Evolutionary conservation across 30 jellyfish, hydroid and myxozoan genomes (phyloP), one percentile per base, ranked within the genome.

Genomic region (Phacellophora camtschatica): DNA sequence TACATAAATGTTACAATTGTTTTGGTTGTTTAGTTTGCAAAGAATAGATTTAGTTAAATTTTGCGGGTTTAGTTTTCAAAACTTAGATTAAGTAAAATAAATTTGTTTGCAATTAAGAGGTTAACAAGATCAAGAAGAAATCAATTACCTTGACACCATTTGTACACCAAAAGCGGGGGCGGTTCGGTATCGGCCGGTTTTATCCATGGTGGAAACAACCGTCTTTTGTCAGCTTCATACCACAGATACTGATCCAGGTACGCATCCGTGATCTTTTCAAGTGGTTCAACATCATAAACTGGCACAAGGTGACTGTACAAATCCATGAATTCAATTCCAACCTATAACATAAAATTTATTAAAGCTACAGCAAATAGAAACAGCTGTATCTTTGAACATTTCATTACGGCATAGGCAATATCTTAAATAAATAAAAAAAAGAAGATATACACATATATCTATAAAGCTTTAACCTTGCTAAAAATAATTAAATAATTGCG

Each of bases 151-250:
- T 94, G 99, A 66, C 99, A 94, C 99, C 99, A 94, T 79, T 94
- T 94, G 96, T 94, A 94, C 23, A 88, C 96, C 36, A 94, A 89
- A 7, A 94, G 82, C 0, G 99, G 99, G 0, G 99, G 99, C 30
- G 99, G 99, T 32, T 94, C 99, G 5, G 99, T 94, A 45, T 94
- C 99, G 0, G 99, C 92, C 31, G 99, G 99, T 67, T 94, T 94
- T 0, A 94, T 88, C 99, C 99, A 94, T 15, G 99, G 99, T 3
- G 99, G 99, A 67, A 94, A 94, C 77, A 94, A 69, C 50, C 99
- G 61, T 36, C 99, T 29, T 41, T 94, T 94, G 74, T 94, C 99
- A 28, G 99, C 99, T 63, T 94, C 99, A 57, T 94, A 94, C 99
- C 99, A 94, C 67, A 94, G 81, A 59, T 94, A 94, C 66, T 94